phyloP scores from a whole-genome alignment of 2,797 vertebrate species.

The Poecile montanus region DNA sequence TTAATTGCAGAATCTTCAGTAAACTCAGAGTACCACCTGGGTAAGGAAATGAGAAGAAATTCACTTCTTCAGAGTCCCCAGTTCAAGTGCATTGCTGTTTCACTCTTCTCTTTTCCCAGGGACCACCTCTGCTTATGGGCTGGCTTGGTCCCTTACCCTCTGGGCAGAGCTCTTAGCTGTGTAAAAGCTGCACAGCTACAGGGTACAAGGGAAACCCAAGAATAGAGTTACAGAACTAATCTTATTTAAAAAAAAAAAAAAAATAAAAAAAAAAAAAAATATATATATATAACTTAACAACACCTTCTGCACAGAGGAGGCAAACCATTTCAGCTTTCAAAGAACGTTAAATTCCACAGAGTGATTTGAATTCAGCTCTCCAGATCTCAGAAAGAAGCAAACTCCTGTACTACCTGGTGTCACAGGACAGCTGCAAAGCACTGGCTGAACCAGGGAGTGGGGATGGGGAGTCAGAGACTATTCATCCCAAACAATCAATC shows the following conservation, averaged over 20 bases:
- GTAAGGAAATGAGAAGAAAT: neutral
- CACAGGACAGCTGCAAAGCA: neutral
- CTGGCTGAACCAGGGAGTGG: neutral
- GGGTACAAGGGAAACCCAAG: neutral
- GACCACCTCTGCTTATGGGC: neutral
- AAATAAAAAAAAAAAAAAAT: neutral
- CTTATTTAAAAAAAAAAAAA: neutral
- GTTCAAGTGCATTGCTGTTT: neutral
- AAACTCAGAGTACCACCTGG: neutral
- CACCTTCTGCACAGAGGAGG: neutral
- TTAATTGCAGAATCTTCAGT: neutral
- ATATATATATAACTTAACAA: neutral
- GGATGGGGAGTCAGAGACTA: neutral
- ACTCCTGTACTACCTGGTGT: too few species aligned
- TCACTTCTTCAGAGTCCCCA: neutral
- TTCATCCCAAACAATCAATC: neutral
- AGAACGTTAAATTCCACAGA: neutral
- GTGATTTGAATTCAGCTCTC: neutral
- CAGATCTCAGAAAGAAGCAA: neutral
- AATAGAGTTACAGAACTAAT: neutral
- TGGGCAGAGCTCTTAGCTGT: neutral
- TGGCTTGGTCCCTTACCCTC: neutral
- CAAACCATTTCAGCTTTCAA: neutral
- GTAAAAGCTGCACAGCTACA: neutral
- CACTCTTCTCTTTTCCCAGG: neutral